phyloP scores from a whole-genome alignment of 2,797 vertebrate genomes.

The Microtus obscurus region DNA sequence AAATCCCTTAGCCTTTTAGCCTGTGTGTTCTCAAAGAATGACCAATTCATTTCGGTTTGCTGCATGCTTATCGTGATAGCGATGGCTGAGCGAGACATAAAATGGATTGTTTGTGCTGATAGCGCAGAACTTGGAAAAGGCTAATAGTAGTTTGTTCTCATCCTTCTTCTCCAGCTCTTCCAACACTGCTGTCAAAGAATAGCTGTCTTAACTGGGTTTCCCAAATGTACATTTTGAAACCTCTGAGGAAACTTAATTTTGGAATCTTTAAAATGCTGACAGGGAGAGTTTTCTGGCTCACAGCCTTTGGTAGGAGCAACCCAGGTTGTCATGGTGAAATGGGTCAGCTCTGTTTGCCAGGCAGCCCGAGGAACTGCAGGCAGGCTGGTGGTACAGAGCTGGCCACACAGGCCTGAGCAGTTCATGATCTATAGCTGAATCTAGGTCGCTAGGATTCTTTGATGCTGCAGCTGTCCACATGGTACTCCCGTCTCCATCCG shows the following conservation, averaged over 20 bases:
- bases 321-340: slow-evolving; percentile 93
- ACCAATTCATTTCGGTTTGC: slow-evolving; percentile 20
- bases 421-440: slow-evolving; percentile 91
- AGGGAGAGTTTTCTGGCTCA: slow-evolving; percentile 68
- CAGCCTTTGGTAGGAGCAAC: slow-evolving; percentile 81
- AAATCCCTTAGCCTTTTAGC: slow-evolving; percentile 38
- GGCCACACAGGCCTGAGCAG: slow-evolving; percentile 86
- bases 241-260: slow-evolving; percentile 84
- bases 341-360: slow-evolving; percentile 90
- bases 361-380: slow-evolving; percentile 88
- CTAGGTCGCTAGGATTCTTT: slow-evolving; percentile 93
- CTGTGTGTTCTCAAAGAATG: not conserved
- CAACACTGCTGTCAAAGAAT: slow-evolving; percentile 70
- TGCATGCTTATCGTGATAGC: slow-evolving; percentile 51
- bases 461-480: slow-evolving; percentile 88
- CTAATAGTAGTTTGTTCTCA: slow-evolving; percentile 67
- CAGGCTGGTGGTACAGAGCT: slow-evolving; percentile 83
- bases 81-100: slow-evolving; percentile 7
- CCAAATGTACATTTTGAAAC: slow-evolving; percentile 78
- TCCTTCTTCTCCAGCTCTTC: slow-evolving; percentile 74
- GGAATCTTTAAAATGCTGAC: slow-evolving; percentile 85
- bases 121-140: slow-evolving; percentile 19
- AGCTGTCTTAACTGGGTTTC: slow-evolving; percentile 73
- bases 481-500: slow-evolving; percentile 82
- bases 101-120: slow-evolving; percentile 9